Evolutionary conservation across 2,888 invertebrate species (phyloP), one percentile per base, ranked within the genome.

Genomic region (Athrips mouffetella): DNA sequence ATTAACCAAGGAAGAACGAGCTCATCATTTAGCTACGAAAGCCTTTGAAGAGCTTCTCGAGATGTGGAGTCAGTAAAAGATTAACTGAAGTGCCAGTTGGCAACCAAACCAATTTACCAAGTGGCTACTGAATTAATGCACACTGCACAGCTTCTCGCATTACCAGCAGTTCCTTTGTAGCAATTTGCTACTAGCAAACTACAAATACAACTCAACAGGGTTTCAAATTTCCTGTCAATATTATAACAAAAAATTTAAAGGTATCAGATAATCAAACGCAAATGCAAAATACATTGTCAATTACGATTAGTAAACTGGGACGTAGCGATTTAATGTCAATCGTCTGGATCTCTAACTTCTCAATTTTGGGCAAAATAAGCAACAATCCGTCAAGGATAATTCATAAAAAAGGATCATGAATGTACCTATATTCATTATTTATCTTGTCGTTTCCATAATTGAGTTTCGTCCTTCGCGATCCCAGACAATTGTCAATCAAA

Each of bases 31-130:
- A 62, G 63, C 62, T 51, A 45, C 50, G 13, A 49, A 56, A 52
- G 55, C 56, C 62, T 65, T 54, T 58, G 49, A 59, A 57, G 54
- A 57, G 61, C 57, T 41, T 54, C 54, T 53, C 11, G 49, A 54
- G 59, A 57, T 62, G 55, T 51, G 48, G 65, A 67, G 59, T 65
- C 53, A 46, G 49, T 64, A 67, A 67, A 63, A 63, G 70, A 68
- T 70, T 68, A 65, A 65, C 58, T 57, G 47, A 35, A 50, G 54
- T 54, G 30, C 47, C 47, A 60, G 49, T 52, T 55, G 58, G 57
- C 53, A 60, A 51, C 54, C 52, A 57, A 55, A 50, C 49, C 55
- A 60, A 67, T 66, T 70, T 72, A 62, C 63, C 51, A 50, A 59
- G 54, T 48, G 52, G 59, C 65, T 64, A 52, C 65, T 54, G 55